Base-by-base conservation (phyloP, 64 coral and sea anemone genomes). In the Platygyra sinensis region DNA sequence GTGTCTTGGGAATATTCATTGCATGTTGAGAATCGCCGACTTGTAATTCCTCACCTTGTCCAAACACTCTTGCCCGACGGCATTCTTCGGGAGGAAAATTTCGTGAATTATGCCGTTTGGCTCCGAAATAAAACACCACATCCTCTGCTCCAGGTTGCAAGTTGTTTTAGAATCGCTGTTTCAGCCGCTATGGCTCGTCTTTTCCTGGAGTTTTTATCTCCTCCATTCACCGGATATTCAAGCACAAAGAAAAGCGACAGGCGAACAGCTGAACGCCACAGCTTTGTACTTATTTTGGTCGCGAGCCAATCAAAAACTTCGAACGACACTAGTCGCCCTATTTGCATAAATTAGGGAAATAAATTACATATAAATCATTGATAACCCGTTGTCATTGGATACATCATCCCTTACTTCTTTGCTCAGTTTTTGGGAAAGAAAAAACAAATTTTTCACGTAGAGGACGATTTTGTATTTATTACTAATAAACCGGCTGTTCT, bases 71-170 rank as follows among this genome's bases (percentile, higher is more conserved):
- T 99, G 94, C 60, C 97, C 97, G 72, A 91, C 84, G 1, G 97
- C 92, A 74, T 95, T 94, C 85, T 94, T 95, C 33, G 94, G 72
- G 20, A 99, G 82, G 72, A 96, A 80, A 87, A 99, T 96, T 87
- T 99, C 97, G 77, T 99, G 97, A 73, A 99, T 99, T 63, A 99
- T 96, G 22, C 97, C 97, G 81, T 92, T 96, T 27, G 97, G 97
- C 72, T 99, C 97, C 22, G 91, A 93, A 62, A 99, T 80, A 75
- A 99, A 96, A 77, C 97, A 99, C 97, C 97, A 99, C 91, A 99
- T 97, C 79, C 61, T 93, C 57, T 64, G 38, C 24, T 52, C 81
- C 12, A 71, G 24, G 0, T 64, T 51, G 8, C 27, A 85, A 19
- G 11, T 12, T 52, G 33, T 50, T 85, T 15, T 13, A 71, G 14